Conservation (phyloP, 2,888 invertebrate genomes). For the Ormyrus pomaceus region DNA sequence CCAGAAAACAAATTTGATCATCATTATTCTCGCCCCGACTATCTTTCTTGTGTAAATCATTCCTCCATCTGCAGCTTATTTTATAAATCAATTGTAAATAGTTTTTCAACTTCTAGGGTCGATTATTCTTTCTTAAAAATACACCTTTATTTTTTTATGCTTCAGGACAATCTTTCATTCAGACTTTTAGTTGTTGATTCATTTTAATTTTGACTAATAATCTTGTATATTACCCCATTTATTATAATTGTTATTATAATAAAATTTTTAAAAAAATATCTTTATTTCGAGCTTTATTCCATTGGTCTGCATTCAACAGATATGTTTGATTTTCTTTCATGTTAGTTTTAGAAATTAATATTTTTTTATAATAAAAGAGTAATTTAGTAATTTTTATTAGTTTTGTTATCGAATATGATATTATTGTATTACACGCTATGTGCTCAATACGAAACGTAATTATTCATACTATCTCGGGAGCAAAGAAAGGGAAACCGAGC, state of each 20-base stretch:
- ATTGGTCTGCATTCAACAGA: too few species aligned
- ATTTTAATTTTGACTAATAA: conserved; percentile 11
- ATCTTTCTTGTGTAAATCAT: not conserved
- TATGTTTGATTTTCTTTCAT: not conserved
- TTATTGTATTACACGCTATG: too few species aligned
- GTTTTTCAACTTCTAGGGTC: conserved; percentile 9
- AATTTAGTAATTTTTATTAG: too few species aligned
- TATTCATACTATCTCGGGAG: too few species aligned
- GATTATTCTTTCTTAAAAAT: conserved; percentile 38
- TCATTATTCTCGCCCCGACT: not conserved
- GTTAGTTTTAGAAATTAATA: too few species aligned
- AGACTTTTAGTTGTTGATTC: not conserved
- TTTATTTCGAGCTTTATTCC: not conserved
- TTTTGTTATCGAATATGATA: too few species aligned
- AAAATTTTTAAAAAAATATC: conserved; percentile 45
- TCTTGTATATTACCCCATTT: conserved; percentile 49
- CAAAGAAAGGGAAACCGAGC: too few species aligned
- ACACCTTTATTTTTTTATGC: conserved; percentile 18
- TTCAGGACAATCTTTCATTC: conserved; percentile 25
- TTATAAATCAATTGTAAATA: conserved; percentile 57
- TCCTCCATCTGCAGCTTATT: not conserved
- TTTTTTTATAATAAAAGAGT: too few species aligned
- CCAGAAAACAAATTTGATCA: not conserved
- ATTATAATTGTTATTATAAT: conserved; percentile 48
- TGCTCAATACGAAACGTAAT: too few species aligned